Conservation (phyloP, 1,140 invertebrate genomes). For the Caenorhabditis elegans region WBcel235 BX284602.5:8982501-8983000, state of each 20-base stretch:
- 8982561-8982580: neutral
- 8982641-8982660: slow-evolving; percentile 37
- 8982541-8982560: slow-evolving; percentile 4
- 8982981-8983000: no score
- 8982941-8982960: no score
- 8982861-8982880: no score
- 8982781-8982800: neutral
- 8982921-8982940: no score
- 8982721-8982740: slow-evolving; percentile 27
- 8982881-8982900: no score
- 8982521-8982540: slow-evolving; percentile 12
- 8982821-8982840: no score
- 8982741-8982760: slow-evolving; percentile 32
- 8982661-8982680: slow-evolving; percentile 24
- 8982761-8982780: slow-evolving; percentile 22
- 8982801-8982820: no score
- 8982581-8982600: neutral
- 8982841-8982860: no score
- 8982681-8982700: slow-evolving; percentile 39
- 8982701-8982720: slow-evolving; percentile 32
- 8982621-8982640: slow-evolving; percentile 38
- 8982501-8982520: slow-evolving; percentile 40
- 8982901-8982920: no score
- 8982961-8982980: no score
- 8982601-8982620: slow-evolving; percentile 28